Conservation (phyloP, 2,113 vertebrate species). For the Monopterus albus region DNA sequence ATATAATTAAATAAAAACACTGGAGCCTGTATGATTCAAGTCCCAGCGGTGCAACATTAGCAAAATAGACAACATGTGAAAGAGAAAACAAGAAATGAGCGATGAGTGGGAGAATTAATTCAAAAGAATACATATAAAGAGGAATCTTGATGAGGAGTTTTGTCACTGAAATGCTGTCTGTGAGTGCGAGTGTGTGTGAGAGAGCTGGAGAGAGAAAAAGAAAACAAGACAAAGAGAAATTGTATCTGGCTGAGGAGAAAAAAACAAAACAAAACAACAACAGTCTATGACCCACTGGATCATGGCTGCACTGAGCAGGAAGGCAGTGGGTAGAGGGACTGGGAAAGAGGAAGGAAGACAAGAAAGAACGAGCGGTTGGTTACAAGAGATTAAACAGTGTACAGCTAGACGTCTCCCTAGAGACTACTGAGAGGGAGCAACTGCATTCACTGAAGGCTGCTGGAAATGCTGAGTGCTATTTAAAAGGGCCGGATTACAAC, state of each 20-base stretch:
- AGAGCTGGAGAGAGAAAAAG: neutral
- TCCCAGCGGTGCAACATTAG: neutral
- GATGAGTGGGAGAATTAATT: neutral
- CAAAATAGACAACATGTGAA: neutral
- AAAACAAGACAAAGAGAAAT: neutral
- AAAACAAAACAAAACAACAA: neutral
- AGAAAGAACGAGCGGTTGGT: neutral
- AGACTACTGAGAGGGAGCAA: constrained; percentile 32
- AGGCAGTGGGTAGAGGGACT: neutral
- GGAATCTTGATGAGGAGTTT: neutral
- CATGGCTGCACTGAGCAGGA: neutral
- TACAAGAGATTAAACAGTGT: constrained; percentile 20
- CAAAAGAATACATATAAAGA: neutral
- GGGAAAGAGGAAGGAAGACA: constrained; percentile 5
- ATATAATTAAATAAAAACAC: neutral
- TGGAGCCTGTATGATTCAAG: neutral
- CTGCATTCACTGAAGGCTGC: constrained; percentile 8
- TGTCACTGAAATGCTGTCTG: neutral
- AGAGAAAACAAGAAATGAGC: neutral
- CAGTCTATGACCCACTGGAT: neutral
- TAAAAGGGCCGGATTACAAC: neutral
- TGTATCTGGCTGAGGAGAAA: neutral
- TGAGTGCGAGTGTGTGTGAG: neutral
- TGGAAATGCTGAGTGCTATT: constrained; percentile 29
- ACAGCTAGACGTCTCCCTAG: constrained; percentile 13